Evolutionary conservation across 2,113 vertebrate genomes (phyloP), one percentile per base, ranked within the genome.

Genomic region (Crotalus horridus): DNA sequence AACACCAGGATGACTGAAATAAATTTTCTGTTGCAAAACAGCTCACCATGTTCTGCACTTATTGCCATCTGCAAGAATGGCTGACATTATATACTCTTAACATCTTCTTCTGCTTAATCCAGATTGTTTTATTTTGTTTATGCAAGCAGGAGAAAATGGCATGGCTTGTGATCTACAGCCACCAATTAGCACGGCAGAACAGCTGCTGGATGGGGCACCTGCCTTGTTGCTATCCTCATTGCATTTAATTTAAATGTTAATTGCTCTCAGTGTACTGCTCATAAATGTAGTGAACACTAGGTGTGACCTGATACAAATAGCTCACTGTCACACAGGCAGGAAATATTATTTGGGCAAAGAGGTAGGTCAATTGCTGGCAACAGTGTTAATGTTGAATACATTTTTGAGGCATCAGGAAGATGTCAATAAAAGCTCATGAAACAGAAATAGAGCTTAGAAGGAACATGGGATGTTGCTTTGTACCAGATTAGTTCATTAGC

Each of bases 111-210:
- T 59, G 58, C 92, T 95, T 96, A 94, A 94, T 95, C 91, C 89
- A 92, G 0, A 95, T 97, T 95, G 29, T 94, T 97, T 97, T 96
- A 58, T 94, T 97, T 91, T 96, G 56, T 97, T 97, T 96, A 93
- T 94, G 94, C 81, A 95, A 93, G 95, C 94, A 92, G 95, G 87
- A 95, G 91, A 96, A 96, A 97, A 96, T 94, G 94, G 90, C 96
- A 95, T 95, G 91, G 96, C 94, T 95, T 97, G 96, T 92, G 94
- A 95, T 97, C 96, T 95, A 95, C 85, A 97, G 95, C 94, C 96
- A 39, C 96, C 95, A 97, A 98, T 98, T 98, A 98, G 96, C 96
- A 97, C 95, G 90, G 96, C 93, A 97, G 96, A 97, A 96, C 96
- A 97, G 95, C 95, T 97, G 95, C 95, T 97, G 97, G 96, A 97